Evolutionary conservation across 1,140 invertebrate genomes (phyloP).

Genomic region (Drosophila triauraria): DNA sequence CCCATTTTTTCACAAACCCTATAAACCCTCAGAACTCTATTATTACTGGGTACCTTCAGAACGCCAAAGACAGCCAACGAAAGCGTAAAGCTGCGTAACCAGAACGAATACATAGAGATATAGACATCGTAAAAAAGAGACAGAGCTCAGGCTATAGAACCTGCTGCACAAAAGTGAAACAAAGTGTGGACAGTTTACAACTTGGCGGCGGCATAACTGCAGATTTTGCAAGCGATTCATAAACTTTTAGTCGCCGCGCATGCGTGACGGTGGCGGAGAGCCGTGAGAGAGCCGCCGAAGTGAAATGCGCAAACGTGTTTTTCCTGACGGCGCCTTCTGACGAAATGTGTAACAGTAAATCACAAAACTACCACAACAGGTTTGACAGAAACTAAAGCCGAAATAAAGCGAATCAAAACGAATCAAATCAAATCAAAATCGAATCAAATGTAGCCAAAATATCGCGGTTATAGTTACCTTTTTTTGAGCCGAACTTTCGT

Average conservation of each 20-base stretch:
- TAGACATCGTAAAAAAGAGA: too few species aligned
- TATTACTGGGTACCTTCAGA: slow-evolving; percentile 2
- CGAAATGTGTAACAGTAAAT: slow-evolving; percentile 72
- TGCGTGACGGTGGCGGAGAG: slow-evolving; percentile 47
- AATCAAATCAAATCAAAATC: slow-evolving; percentile 14
- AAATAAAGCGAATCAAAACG: background rate
- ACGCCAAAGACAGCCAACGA: slow-evolving; percentile 55
- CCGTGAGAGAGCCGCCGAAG: slow-evolving; percentile 22
- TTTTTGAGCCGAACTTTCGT: slow-evolving; percentile 41
- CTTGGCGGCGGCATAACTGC: slow-evolving; percentile 22
- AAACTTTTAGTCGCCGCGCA: slow-evolving; percentile 43
- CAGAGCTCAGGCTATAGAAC: slow-evolving; percentile 11
- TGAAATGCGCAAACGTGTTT: slow-evolving; percentile 76
- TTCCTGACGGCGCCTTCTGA: slow-evolving; percentile 50
- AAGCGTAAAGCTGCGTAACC: slow-evolving; percentile 71
- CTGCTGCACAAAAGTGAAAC: slow-evolving; percentile 66
- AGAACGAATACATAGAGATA: slow-evolving; percentile 21
- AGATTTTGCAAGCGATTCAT: slow-evolving; percentile 57
- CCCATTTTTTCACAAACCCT: background rate
- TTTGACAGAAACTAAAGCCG: slow-evolving; percentile 36
- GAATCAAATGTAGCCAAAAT: background rate
- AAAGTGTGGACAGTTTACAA: slow-evolving; percentile 38
- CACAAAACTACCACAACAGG: slow-evolving; percentile 52
- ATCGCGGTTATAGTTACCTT: slow-evolving; percentile 15
- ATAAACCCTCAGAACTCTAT: background rate